Base-by-base conservation (phyloP, 2,113 vertebrate genomes). In the Candoia aspera region DNA sequence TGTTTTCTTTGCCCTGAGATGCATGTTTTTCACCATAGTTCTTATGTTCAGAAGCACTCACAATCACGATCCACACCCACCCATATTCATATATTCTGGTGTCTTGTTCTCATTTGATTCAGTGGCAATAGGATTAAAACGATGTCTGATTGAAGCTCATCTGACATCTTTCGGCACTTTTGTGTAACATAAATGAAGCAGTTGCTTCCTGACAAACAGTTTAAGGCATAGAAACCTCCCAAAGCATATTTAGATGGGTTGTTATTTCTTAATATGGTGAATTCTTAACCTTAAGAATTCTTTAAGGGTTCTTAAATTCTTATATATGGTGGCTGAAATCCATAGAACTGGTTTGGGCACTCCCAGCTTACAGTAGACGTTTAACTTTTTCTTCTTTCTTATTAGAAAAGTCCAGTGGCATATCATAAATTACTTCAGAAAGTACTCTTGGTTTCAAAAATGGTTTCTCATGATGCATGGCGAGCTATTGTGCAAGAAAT, bases 131-230 rank as follows among this genome's bases (percentile, higher is more conserved):
- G 91, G 23, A 29, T 33, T 90, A 83, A 68, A 17, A 3, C 33
- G 17, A 24, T 86, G 84, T 90, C 84, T 84, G 79, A 92, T 0
- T 8, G 0, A 84, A 91, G 0, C 42, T 92, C 37, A 94, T 93
- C 17, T 2, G 90, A 54, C 91, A 90, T 1, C 87, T 59, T 90
- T 89, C 26, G 17, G 54, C 42, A 91, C 73, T 90, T 94, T 92
- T 37, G 37, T 12, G 23, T 49, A 26, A 26, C 62, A 85, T 0
- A 0, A 0, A 26, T 91, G 3, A 89, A 83, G 33, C 85, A 49
- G 2, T 5, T 46, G 29, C 15, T 2, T 90, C 90, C 6, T 2
- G 8, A 1, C 60, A 62, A 33, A 62, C 90, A 90, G 21, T 57
- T 5, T 37, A 86, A 94, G 64, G 0, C 83, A 92, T n/a, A 88